These are phyloP conservation scores for Halichoerus grypus DNA, from an alignment of 2,113 vertebrate species.

Conservation along the genomic window DNA sequence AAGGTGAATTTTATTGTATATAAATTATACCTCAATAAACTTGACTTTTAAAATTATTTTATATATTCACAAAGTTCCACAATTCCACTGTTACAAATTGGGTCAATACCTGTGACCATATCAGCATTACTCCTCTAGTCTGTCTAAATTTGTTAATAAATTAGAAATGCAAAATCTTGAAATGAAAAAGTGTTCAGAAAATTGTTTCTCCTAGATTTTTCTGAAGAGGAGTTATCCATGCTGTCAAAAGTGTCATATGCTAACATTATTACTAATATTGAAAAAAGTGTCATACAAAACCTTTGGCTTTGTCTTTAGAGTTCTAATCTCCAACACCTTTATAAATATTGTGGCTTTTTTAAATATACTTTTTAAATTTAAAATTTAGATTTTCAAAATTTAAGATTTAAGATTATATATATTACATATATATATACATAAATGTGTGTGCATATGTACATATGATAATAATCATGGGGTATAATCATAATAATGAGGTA, in stretches of 20 bases:
- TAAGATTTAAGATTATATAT: background rate
- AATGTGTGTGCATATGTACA: too few species aligned
- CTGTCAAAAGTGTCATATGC: background rate
- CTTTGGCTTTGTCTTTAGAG: background rate
- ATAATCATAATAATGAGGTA: background rate
- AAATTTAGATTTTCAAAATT: background rate
- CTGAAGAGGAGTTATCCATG: background rate
- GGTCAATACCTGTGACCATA: background rate
- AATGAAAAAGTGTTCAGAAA: background rate
- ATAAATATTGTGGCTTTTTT: background rate
- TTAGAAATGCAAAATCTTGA: background rate
- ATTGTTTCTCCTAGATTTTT: background rate
- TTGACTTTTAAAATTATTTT: background rate
- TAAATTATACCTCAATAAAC: background rate
- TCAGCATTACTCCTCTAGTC: background rate
- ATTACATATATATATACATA: too few species aligned
- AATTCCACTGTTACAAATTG: background rate
- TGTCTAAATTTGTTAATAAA: constrained; percentile 14
- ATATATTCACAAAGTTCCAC: background rate
- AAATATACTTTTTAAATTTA: background rate
- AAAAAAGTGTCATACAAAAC: background rate
- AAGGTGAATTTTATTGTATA: background rate
- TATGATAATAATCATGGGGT: too few species aligned
- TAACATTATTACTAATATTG: background rate
- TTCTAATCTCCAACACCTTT: background rate